Conservation (phyloP, 1,140 invertebrate species). For the Andrena cerasifolii region DNA sequence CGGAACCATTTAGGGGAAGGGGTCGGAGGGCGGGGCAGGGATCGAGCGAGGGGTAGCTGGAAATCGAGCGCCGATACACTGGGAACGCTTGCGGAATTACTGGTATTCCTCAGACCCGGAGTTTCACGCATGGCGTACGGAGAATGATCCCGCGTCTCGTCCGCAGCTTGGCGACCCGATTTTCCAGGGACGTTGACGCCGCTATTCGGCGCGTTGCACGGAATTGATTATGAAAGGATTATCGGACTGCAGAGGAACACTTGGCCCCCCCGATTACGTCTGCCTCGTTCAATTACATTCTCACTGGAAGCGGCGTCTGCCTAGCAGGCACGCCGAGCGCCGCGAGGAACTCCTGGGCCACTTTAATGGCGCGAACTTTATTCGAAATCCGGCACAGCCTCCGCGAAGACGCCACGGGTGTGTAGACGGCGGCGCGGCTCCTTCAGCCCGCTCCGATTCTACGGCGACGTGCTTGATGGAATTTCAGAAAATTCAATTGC, state of each 20-base stretch:
- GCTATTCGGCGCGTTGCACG: slow-evolving; percentile 5
- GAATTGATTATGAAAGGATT: slow-evolving; percentile 48
- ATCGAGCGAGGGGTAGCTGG: background rate
- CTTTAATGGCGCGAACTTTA: background rate
- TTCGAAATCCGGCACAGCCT: background rate
- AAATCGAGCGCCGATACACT: background rate
- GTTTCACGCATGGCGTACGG: slow-evolving; percentile 22
- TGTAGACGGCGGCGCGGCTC: background rate
- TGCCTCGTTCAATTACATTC: slow-evolving; percentile 33
- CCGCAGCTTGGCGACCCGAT: slow-evolving; percentile 6
- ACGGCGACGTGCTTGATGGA: background rate
- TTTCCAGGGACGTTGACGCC: background rate
- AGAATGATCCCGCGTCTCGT: slow-evolving; percentile 30
- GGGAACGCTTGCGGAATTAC: slow-evolving; percentile 9
- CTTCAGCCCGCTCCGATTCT: background rate
- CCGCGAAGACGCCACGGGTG: background rate
- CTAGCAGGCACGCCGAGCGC: background rate
- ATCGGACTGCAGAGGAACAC: slow-evolving; percentile 45
- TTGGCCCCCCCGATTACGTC: slow-evolving; percentile 49
- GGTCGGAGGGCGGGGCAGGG: no score
- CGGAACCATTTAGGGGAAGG: background rate
- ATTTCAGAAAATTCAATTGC: background rate
- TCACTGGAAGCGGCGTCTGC: background rate
- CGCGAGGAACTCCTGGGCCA: background rate
- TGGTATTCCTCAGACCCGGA: background rate